A percentile compares a stretch with the other conserved stretches of the same genome.
Conservation (phyloP, 2,113 vertebrate genomes). For the Gulo gulo region DNA sequence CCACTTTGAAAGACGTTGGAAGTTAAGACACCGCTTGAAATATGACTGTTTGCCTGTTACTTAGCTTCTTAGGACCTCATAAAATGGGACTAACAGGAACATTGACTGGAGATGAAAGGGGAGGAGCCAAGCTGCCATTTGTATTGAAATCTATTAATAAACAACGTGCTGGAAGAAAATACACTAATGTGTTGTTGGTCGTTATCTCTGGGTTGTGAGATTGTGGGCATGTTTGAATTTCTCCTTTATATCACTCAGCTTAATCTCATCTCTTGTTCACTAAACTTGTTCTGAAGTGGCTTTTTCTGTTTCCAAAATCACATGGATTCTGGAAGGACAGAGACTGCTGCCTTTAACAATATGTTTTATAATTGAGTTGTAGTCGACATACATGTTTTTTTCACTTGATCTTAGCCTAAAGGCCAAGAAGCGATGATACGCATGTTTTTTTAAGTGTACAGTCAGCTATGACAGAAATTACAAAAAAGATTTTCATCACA, state of each 20-base stretch:
- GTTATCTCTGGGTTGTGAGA: not conserved
- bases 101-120: not conserved
- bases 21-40: not conserved
- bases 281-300: constrained; percentile 1
- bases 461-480: not conserved
- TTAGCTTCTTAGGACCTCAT: not conserved
- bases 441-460: not conserved
- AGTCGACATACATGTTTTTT: not conserved
- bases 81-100: not conserved
- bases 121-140: not conserved
- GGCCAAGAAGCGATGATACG: not conserved
- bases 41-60: not conserved
- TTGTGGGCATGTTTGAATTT: not conserved
- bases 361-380: not conserved
- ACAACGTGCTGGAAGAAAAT: not conserved
- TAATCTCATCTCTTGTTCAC: not conserved
- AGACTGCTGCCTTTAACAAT: not conserved
- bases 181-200: not conserved
- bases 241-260: not conserved
- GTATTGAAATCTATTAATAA: not conserved
- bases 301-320: constrained; percentile 28
- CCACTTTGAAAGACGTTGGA: not conserved
- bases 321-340: not conserved
- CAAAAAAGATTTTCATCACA: not conserved
- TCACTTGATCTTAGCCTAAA: too few relatives aligned